Percentiles rank a stretch among this genome's conserved stretches.
Evolutionary conservation across 2,888 invertebrate genomes (phyloP).

Genomic region (Ennomos quercinarius): DNA sequence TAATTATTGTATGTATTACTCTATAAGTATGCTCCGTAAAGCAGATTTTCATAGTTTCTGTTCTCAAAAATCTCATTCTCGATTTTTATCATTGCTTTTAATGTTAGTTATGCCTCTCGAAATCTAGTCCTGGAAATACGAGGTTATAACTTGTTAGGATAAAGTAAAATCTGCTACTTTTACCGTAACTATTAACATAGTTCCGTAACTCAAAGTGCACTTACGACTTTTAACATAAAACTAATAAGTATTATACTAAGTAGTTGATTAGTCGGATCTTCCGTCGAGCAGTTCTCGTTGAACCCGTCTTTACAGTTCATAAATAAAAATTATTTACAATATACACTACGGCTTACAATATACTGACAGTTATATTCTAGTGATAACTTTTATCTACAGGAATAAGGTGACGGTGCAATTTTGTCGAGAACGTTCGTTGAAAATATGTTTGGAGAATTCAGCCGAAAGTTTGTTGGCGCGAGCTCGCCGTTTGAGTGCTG

Average conservation of each 20-base stretch:
- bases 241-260: slow-evolving; percentile 76
- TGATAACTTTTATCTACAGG: slow-evolving; percentile 81
- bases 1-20: slow-evolving; percentile 54
- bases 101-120: slow-evolving; percentile 10
- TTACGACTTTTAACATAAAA: slow-evolving; percentile 75
- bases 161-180: slow-evolving; percentile 55
- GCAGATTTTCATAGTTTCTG: slow-evolving; percentile 25
- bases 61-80: slow-evolving; percentile 16
- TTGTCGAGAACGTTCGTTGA: slow-evolving; percentile 46
- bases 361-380: slow-evolving; percentile 76
- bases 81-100: slow-evolving; percentile 7
- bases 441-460: slow-evolving; percentile 5
- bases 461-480: slow-evolving; percentile 15
- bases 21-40: slow-evolving; percentile 46
- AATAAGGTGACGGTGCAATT: slow-evolving; percentile 62
- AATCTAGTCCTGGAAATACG: slow-evolving; percentile 38
- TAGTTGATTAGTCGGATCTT: slow-evolving; percentile 61
- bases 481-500: slow-evolving; percentile 4
- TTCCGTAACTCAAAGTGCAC: slow-evolving; percentile 84
- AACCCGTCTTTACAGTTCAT: slow-evolving; percentile 74
- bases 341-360: slow-evolving; percentile 80
- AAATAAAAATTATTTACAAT: slow-evolving; percentile 82
- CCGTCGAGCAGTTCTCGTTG: slow-evolving; percentile 74
- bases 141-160: slow-evolving; percentile 32
- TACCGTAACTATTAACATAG: slow-evolving; percentile 69